phyloP scores from a whole-genome alignment of 1,140 invertebrate species.

The Caenorhabditis brenneri region DNA sequence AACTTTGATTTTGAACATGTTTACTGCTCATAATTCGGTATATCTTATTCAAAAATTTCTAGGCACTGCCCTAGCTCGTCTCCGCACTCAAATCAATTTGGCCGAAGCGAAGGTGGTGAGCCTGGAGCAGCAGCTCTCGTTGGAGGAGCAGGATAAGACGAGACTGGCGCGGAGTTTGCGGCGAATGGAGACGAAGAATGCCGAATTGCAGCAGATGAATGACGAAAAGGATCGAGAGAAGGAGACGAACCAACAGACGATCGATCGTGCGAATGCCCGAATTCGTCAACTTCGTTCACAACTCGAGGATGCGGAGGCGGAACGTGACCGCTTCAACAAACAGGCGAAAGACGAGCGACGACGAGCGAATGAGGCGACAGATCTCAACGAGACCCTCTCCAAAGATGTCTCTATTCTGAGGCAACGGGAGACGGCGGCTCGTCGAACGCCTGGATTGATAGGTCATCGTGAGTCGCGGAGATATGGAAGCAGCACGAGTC shows the following conservation, averaged over 20 bases:
- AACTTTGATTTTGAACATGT: no score
- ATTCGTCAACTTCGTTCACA: constrained; percentile 22
- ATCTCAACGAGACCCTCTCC: constrained; percentile 23
- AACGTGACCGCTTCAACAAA: constrained; percentile 2
- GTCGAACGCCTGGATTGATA: constrained; percentile 6
- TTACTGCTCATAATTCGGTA: background rate
- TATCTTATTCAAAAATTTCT: background rate
- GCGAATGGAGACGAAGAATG: constrained; percentile 17
- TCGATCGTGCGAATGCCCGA: background rate
- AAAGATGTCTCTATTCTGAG: constrained; percentile 10
- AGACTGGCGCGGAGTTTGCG: background rate
- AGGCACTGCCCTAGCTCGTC: constrained; percentile 22
- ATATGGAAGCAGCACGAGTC: constrained; percentile 25
- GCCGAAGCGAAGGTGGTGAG: background rate
- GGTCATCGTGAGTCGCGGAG: background rate
- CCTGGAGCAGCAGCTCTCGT: constrained; percentile 22
- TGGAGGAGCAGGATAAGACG: constrained; percentile 6
- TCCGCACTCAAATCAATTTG: constrained; percentile 31
- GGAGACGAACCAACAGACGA: background rate
- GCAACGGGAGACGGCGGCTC: background rate
- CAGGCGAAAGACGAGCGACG: constrained; percentile 19
- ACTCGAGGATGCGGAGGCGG: background rate
- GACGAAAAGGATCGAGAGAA: background rate
- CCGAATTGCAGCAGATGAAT: background rate
- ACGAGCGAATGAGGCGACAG: background rate